Conservation (phyloP, 2,888 invertebrate species). For the Ennomos fuscantarius region DNA sequence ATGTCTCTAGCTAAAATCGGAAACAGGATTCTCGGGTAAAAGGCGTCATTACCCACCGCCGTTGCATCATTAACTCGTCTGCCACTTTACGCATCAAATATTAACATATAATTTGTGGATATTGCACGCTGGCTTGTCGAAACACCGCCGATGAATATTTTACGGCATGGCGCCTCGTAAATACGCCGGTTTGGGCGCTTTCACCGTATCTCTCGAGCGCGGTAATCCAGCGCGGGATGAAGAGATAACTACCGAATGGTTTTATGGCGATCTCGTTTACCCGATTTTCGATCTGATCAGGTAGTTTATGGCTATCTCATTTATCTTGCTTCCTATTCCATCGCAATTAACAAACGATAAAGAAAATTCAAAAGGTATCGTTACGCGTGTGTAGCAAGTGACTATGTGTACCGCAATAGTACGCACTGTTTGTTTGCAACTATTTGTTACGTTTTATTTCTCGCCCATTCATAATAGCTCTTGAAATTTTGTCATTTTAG, state of each 20-base stretch:
- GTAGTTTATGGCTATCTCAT: conserved; percentile 9
- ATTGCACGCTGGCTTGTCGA: conserved; percentile 47
- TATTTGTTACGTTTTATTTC: no score
- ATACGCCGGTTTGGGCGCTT: conserved; percentile 40
- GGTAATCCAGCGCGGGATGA: conserved; percentile 24
- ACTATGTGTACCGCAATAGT: no score
- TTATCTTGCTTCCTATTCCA: background rate
- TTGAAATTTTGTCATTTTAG: no score
- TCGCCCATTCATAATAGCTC: no score
- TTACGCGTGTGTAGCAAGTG: no score
- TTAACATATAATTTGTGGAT: conserved; percentile 52
- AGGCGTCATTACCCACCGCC: conserved; percentile 8
- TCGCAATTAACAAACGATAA: no score
- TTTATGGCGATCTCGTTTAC: conserved; percentile 18
- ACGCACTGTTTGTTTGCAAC: no score
- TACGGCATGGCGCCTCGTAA: conserved; percentile 49
- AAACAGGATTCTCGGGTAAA: conserved; percentile 2
- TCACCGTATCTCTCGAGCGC: conserved; percentile 1
- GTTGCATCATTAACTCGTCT: conserved; percentile 40
- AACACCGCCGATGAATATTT: conserved; percentile 54
- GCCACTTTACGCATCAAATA: conserved; percentile 45
- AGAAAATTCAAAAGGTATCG: no score
- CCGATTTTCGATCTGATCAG: conserved; percentile 17
- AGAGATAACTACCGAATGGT: conserved; percentile 17
- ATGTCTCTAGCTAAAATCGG: background rate